Base-by-base conservation (phyloP, 2,888 invertebrate genomes). In the Oscheius sp. region DNA sequence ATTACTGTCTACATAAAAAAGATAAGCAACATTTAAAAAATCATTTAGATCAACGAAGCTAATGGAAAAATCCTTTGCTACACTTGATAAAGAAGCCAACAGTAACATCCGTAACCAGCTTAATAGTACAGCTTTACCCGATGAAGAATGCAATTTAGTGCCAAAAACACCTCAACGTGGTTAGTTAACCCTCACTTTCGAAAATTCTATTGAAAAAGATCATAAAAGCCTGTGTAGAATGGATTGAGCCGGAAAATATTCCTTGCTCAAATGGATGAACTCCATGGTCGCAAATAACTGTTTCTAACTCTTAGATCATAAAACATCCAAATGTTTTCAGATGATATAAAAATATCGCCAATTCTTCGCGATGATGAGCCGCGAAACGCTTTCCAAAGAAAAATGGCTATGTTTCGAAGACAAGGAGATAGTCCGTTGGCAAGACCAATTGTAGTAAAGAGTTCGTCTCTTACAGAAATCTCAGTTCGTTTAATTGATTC, bases 321-420 rank as follows among this genome's bases (percentile, higher is more conserved):
- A n/a, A n/a, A n/a, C n/a, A n/a, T n/a, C n/a, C n/a, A n/a, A n/a
- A n/a, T n/a, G 8, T 53, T 63, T 63, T 12, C 53, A 65, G 65
- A 27, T 31, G 57, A 66, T 25, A 8, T 66, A n/a, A 66, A 66
- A 31, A 42, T 66, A 23, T 66, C 66, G 10, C 66, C 66, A 5
- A 66, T 66, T 45, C 46, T 45, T 15, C 27, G 45, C 23, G 46
- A 48, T 15, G 55, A 57, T n/a, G 31, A 20, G 1, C 25, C 33
- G n/a, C 10, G 45, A 39, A 39, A n/a, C 12, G 55, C 31, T 3
- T 39, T 66, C 46, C 37, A 39, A 1, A 33, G 45, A 31, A 34
- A 46, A 39, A 37, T 66, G 42, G 55, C 42, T 17, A 20, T 42
- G 27, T 66, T 42, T 27, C 37, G 57, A 39, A 57, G 29, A 25